A percentile compares a stretch with the other conserved stretches of the same genome.
Conservation (phyloP, 2,888 invertebrate genomes). For the Polydrusus cervinus region DNA sequence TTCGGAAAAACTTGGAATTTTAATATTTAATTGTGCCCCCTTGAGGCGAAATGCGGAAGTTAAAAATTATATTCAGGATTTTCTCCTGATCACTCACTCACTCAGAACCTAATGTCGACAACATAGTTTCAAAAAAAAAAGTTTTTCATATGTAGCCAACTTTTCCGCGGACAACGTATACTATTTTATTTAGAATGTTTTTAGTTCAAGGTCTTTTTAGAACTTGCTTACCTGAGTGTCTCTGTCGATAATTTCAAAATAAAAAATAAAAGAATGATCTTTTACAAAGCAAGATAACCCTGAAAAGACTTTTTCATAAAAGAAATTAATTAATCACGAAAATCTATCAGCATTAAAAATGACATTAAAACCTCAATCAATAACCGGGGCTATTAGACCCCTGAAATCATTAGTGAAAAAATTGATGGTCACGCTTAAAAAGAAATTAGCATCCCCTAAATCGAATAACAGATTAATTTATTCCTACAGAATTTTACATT, state of each 20-base stretch:
- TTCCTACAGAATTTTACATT: constrained; percentile 40
- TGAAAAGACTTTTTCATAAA: constrained; percentile 11
- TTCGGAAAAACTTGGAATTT: no score
- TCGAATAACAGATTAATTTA: constrained; percentile 48
- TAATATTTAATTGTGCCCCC: no score
- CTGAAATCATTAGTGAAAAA: constrained; percentile 42
- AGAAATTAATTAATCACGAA: constrained; percentile 21
- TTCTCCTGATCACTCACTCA: no score
- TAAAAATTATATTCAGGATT: no score
- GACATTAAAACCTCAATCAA: constrained; percentile 37
- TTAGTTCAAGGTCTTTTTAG: no score
- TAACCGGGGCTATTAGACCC: constrained; percentile 15
- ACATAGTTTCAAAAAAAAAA: no score
- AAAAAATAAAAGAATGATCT: not conserved
- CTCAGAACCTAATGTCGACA: no score
- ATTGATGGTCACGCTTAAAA: constrained; percentile 42
- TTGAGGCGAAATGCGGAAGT: no score
- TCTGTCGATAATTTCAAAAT: not conserved
- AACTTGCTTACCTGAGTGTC: no score
- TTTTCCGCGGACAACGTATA: no score
- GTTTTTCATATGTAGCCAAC: no score
- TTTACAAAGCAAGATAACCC: not conserved
- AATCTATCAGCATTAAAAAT: constrained; percentile 23
- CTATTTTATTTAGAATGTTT: no score
- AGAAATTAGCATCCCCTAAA: constrained; percentile 37